Conservation (phyloP, 2,113 vertebrate genomes). For the Engraulis encrasicolus region DNA sequence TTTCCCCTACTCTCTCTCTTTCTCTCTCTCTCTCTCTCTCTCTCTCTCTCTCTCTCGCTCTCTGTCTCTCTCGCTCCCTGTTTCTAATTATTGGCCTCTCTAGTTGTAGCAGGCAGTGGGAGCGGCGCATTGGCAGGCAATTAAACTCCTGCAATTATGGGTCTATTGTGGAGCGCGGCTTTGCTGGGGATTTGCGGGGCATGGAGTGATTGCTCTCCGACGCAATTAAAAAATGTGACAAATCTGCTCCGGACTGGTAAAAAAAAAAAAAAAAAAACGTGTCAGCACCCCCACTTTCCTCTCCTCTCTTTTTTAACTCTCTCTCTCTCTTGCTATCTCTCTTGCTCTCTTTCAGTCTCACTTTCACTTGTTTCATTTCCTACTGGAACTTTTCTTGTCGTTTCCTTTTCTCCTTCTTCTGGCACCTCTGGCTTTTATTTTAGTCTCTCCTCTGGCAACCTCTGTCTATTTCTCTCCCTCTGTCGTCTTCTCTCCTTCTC, state of each 20-base stretch:
- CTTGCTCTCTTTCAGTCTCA: constrained; percentile 43
- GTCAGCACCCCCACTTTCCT: constrained; percentile 9
- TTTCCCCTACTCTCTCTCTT: background rate
- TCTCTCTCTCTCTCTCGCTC: too few relatives aligned
- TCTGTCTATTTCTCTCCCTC: too few relatives aligned
- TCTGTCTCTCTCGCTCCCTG: constrained; percentile 47
- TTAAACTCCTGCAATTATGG: constrained; percentile 82
- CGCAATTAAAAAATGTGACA: constrained; percentile 76
- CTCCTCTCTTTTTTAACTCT: background rate
- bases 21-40: too few relatives aligned
- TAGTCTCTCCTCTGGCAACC: too few relatives aligned
- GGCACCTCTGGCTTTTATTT: too few relatives aligned
- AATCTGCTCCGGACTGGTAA: constrained; percentile 67
- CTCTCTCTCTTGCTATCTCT: too few relatives aligned
- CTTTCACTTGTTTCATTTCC: constrained; percentile 19
- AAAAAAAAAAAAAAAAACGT: too few relatives aligned
- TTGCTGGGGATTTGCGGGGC: constrained; percentile 74
- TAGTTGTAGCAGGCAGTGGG: constrained; percentile 72
- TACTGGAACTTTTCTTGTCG: constrained; percentile 28
- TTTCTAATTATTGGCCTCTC: constrained; percentile 81
- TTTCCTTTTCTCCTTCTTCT: too few relatives aligned
- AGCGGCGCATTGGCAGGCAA: constrained; percentile 77
- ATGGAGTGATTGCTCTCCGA: constrained; percentile 72
- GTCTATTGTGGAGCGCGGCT: constrained; percentile 78
- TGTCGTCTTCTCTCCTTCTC: too few relatives aligned